These are phyloP conservation scores for Mungos mungo DNA, from an alignment of 2,113 vertebrate species.

Conservation along the genomic window DNA sequence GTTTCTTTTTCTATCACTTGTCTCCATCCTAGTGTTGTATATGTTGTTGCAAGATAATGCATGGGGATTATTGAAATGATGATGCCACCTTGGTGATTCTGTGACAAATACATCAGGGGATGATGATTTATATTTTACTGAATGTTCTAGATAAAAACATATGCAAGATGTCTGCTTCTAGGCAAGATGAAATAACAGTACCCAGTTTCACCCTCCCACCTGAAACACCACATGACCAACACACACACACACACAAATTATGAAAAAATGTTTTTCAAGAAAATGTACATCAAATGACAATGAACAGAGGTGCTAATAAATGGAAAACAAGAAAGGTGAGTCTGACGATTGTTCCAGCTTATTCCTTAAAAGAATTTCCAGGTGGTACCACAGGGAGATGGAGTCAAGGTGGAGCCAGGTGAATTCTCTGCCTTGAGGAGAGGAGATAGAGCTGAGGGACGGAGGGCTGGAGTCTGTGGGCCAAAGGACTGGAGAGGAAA, in stretches of 20 bases:
- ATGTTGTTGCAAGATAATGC: not conserved
- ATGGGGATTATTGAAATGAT: not conserved
- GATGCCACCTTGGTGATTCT: not conserved
- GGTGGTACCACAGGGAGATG: not conserved
- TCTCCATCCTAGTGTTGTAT: not conserved
- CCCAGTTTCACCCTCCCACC: not conserved
- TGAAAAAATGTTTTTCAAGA: not conserved
- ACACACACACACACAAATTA: not conserved
- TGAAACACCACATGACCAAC: not conserved
- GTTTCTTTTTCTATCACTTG: not conserved
- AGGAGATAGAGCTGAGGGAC: not conserved
- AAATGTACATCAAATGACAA: not conserved
- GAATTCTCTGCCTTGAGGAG: not conserved
- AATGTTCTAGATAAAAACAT: not conserved
- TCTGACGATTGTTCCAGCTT: not conserved
- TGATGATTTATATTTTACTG: not conserved
- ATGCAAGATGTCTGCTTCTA: not conserved
- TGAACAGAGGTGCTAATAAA: not conserved
- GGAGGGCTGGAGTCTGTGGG: not conserved
- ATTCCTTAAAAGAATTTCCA: not conserved
- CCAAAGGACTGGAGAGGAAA: not conserved
- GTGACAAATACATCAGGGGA: not conserved
- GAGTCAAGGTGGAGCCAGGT: not conserved
- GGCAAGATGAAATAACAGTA: not conserved
- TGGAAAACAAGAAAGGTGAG: not conserved